Evolutionary conservation across 2,888 invertebrate species (phyloP).

Genomic region (Chironomus riparius): DNA sequence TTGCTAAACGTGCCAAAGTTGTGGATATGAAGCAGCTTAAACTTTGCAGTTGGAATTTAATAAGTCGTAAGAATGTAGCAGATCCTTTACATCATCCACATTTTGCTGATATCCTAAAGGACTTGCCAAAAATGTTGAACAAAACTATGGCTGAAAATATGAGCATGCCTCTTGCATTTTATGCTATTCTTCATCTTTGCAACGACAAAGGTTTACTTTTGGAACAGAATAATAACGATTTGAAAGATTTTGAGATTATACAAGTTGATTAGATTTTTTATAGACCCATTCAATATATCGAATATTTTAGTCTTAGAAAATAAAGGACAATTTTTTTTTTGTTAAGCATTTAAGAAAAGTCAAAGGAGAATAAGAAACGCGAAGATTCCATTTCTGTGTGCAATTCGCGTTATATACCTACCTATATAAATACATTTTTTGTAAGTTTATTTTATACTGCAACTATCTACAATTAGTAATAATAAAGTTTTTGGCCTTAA

Average conservation of each 20-base stretch:
- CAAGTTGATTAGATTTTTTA: not conserved
- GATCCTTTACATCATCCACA: constrained; percentile 34
- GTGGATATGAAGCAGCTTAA: constrained; percentile 80
- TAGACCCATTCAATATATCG: not conserved
- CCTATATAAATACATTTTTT: no score
- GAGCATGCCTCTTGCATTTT: constrained; percentile 67
- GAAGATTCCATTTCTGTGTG: no score
- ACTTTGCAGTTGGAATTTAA: constrained; percentile 58
- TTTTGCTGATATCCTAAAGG: constrained; percentile 30
- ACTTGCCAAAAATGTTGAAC: constrained; percentile 50
- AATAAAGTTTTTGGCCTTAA: no score
- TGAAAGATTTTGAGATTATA: constrained; percentile 47
- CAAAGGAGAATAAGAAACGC: no score
- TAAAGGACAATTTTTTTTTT: no score
- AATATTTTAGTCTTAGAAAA: no score
- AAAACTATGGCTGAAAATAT: constrained; percentile 60
- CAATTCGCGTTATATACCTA: no score
- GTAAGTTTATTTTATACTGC: no score
- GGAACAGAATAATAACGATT: constrained; percentile 43
- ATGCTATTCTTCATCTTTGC: constrained; percentile 72
- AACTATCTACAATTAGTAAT: no score
- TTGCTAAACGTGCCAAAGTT: constrained; percentile 74
- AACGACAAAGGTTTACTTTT: constrained; percentile 64
- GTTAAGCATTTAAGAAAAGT: no score
- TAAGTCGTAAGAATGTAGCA: constrained; percentile 39